phyloP scores from a whole-genome alignment of 2,797 vertebrate genomes.

The Masticophis lateralis region DNA sequence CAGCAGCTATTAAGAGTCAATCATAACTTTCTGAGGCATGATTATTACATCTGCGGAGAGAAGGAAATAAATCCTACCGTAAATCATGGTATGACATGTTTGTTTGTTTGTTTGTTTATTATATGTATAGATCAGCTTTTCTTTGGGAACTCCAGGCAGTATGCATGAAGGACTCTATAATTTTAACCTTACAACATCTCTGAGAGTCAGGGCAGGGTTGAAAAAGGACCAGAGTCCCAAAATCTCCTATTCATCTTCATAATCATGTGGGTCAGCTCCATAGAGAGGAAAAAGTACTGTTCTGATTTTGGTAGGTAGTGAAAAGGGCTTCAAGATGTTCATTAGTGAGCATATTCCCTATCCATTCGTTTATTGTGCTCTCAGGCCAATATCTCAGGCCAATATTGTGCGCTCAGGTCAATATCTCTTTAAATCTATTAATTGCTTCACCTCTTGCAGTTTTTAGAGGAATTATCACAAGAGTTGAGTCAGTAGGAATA shows the following conservation, averaged over 20 bases:
- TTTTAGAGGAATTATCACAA: background rate
- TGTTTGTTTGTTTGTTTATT: slow-evolving; percentile 40
- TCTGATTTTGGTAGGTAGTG: background rate
- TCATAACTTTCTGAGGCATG: slow-evolving; percentile 21
- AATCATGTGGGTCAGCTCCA: rapidly evolving
- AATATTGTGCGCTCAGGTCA: background rate
- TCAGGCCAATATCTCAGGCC: background rate
- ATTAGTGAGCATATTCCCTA: background rate
- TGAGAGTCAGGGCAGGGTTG: background rate
- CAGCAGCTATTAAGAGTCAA: background rate
- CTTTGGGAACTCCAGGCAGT: background rate
- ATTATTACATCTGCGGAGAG: slow-evolving; percentile 1
- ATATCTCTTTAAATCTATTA: background rate
- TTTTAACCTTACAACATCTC: background rate
- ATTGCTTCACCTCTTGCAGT: background rate
- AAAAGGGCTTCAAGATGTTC: slow-evolving; percentile 26
- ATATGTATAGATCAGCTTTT: background rate
- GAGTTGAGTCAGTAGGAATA: background rate
- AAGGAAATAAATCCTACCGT: slow-evolving; percentile 31
- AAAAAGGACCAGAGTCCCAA: background rate
- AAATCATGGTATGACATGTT: slow-evolving; percentile 26
- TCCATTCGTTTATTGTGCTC: background rate
- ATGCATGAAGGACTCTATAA: background rate
- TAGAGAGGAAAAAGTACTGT: slow-evolving; percentile 4
- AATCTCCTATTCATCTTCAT: background rate